A percentile compares a stretch with the other conserved stretches of the same genome.
Evolutionary conservation across 2,113 vertebrate species (phyloP).

Genomic region (Ceyx margarethae): DNA sequence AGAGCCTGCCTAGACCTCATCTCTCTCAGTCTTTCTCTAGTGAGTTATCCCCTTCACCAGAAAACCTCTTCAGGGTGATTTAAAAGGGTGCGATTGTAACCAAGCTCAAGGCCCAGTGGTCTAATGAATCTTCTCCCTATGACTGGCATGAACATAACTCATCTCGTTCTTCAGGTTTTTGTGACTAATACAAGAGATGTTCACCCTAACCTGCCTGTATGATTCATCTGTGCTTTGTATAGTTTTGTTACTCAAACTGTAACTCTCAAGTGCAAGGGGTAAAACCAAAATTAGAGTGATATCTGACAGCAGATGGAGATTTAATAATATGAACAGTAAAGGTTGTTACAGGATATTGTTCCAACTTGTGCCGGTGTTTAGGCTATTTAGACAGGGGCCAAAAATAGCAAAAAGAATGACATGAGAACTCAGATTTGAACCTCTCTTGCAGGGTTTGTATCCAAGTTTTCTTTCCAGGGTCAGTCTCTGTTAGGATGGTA

Average conservation of each 20-base stretch:
- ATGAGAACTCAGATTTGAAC: background rate
- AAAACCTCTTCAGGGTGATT: constrained; percentile 39
- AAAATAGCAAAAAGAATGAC: background rate
- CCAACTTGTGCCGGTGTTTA: background rate
- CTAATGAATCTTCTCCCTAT: constrained; percentile 26
- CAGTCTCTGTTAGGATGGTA: background rate
- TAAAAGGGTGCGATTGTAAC: constrained; percentile 41
- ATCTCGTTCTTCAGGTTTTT: constrained; percentile 1
- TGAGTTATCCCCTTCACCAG: constrained; percentile 7
- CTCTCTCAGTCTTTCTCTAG: background rate
- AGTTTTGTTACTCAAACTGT: constrained; percentile 20
- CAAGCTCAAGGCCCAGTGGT: constrained; percentile 37
- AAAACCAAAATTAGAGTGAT: constrained; percentile 37
- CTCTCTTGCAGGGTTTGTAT: background rate
- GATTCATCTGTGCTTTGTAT: constrained; percentile 42
- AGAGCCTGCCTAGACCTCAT: background rate
- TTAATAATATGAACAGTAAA: background rate
- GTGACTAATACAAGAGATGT: constrained; percentile 16
- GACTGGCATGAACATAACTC: constrained; percentile 26
- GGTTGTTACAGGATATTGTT: background rate
- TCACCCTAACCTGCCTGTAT: constrained; percentile 20
- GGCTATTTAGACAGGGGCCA: background rate
- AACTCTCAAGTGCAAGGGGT: background rate
- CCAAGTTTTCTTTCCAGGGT: background rate
- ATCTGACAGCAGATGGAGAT: constrained; percentile 28